phyloP scores from a whole-genome alignment of 2,797 vertebrate genomes.

The Stomatorhinus walkeri region DNA sequence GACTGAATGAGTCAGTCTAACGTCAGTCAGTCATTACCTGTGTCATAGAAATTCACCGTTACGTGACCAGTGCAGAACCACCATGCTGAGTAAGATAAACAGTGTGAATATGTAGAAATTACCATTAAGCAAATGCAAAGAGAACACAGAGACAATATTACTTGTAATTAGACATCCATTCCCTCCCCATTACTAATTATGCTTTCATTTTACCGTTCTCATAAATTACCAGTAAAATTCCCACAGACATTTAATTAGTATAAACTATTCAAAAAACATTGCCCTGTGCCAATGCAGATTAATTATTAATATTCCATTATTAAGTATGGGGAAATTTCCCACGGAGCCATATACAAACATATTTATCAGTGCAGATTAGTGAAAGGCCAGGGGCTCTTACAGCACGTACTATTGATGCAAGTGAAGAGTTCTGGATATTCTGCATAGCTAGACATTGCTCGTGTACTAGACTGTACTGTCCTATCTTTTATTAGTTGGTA shows the following conservation, averaged over 20 bases:
- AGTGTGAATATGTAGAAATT: background rate
- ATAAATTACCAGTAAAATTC: conserved; percentile 6
- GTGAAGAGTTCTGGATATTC: background rate
- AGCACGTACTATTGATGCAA: background rate
- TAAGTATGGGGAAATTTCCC: background rate
- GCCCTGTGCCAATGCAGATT: background rate
- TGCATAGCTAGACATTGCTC: background rate
- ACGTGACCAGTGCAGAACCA: background rate
- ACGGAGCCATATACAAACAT: background rate
- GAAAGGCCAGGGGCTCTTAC: background rate
- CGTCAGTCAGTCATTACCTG: background rate
- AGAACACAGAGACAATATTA: background rate
- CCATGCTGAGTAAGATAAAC: background rate
- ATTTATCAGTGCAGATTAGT: conserved; percentile 2
- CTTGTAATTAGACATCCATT: background rate
- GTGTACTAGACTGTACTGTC: background rate
- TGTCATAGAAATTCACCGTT: background rate
- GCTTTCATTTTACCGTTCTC: background rate
- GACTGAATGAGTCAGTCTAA: background rate
- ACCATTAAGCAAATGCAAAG: background rate
- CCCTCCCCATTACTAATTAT: background rate
- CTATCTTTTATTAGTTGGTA: background rate
- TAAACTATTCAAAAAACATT: conserved; percentile 5
- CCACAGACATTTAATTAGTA: conserved; percentile 10
- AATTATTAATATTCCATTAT: conserved; percentile 10